Percentiles rank a stretch among this genome's conserved stretches.
phyloP scores from a whole-genome alignment of 1,140 invertebrate genomes.

The Holcopasites calliopsidis region DNA sequence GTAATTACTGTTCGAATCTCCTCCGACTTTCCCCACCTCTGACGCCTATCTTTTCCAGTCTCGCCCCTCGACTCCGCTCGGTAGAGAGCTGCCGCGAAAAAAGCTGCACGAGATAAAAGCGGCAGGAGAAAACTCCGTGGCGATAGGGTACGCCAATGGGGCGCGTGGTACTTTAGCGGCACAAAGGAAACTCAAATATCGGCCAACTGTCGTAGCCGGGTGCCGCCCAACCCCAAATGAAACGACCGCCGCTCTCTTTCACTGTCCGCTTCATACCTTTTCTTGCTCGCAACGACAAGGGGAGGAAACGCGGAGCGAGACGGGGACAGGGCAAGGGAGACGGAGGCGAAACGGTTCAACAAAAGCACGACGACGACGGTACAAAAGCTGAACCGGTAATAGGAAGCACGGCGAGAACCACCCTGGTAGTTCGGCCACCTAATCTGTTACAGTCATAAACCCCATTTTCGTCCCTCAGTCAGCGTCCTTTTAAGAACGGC shows the following conservation, averaged over 20 bases:
- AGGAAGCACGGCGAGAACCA: conserved; percentile 66
- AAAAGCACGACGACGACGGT: conserved; percentile 53
- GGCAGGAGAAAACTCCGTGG: conserved; percentile 57
- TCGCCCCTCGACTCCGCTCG: conserved; percentile 14
- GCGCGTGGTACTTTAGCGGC: conserved; percentile 63
- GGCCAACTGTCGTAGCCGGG: conserved; percentile 67
- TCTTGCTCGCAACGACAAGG: conserved; percentile 18
- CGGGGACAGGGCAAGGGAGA: conserved; percentile 16
- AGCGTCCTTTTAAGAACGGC: conserved; percentile 44
- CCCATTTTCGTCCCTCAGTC: conserved; percentile 67
- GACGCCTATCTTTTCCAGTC: conserved; percentile 48
- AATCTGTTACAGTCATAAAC: conserved; percentile 74
- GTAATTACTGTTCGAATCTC: conserved; percentile 63
- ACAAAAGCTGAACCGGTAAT: conserved; percentile 70
- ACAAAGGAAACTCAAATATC: conserved; percentile 70
- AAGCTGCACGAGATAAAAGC: conserved; percentile 59
- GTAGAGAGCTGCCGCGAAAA: conserved; percentile 48
- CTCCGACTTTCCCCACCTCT: conserved; percentile 41
- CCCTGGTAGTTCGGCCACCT: conserved; percentile 65
- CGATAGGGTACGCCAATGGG: conserved; percentile 56
- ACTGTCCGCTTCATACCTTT: conserved; percentile 47
- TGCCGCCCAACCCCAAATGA: conserved; percentile 48
- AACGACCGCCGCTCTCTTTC: conserved; percentile 51
- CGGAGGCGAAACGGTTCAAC: conserved; percentile 28
- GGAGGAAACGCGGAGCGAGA: not conserved